Base-by-base conservation (phyloP, 1,140 invertebrate species). In the Asobara japonica region DNA sequence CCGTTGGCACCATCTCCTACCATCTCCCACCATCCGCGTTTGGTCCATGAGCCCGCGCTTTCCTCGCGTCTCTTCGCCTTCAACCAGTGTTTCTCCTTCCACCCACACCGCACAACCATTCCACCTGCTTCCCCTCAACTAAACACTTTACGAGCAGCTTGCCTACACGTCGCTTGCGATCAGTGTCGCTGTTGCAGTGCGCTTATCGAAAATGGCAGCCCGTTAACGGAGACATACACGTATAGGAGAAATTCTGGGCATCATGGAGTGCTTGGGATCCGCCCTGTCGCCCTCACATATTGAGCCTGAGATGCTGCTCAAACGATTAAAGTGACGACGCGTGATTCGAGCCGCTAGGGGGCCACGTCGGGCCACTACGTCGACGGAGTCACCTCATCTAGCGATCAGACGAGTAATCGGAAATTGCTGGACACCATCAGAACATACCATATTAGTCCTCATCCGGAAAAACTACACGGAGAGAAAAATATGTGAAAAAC, bases 141-240 rank as follows among this genome's bases (percentile, higher is more conserved):
- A 86, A 87, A 87, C 84, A 86, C 84, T 87, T 87, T 87, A 86
- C 80, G 84, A 85, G 85, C 84, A 84, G 84, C 81, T 84, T 85
- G 85, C 82, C 83, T 84, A 80, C 74, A 82, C 82, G 85, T 87
- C 86, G 82, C 77, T 75, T 62, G 70, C 81, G 84, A 85, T 87
- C 83, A 87, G 81, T 83, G 84, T 88, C 84, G 82, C 80, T 79
- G 77, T 76, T 77, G 80, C 75, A 77, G 79, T 78, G 76, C 78
- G 80, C 84, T 85, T 85, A 88, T 86, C 83, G 82, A 82, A 80
- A 84, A 85, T 81, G 85, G 83, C 85, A 84, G 78, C 80, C 77
- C 80, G 85, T 86, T 87, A 84, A 83, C 83, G 79, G 10, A 16
- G 78, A 77, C 71, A 71, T 74, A 74, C 30, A 68, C 64, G 65